Evolutionary conservation across 2,797 vertebrate genomes (phyloP).

Genomic region (Euthynnus affinis): DNA sequence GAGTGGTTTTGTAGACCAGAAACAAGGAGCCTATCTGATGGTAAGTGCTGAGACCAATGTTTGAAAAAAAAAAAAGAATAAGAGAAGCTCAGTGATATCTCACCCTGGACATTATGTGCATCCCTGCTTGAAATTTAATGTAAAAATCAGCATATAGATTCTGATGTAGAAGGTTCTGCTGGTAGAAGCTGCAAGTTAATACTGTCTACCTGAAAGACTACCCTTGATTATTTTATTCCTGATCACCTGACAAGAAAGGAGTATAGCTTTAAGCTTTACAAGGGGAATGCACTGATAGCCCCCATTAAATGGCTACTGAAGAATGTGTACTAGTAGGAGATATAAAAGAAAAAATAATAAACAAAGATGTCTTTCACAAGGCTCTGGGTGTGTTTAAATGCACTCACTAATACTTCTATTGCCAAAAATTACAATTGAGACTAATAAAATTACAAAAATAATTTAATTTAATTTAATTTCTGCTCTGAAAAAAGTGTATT

Average conservation of each 20-base stretch:
- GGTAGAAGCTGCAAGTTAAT: background rate
- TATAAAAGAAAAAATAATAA: background rate
- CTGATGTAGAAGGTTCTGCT: background rate
- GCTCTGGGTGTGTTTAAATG: background rate
- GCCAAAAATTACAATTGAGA: constrained; percentile 8
- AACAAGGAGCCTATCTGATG: constrained; percentile 29
- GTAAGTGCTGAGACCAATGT: constrained; percentile 40
- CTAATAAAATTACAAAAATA: constrained; percentile 10
- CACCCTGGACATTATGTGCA: background rate
- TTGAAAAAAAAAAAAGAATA: constrained; percentile 28
- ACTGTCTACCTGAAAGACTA: background rate
- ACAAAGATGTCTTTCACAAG: background rate
- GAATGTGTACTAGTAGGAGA: background rate
- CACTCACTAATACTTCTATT: constrained; percentile 16
- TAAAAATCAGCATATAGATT: constrained; percentile 21
- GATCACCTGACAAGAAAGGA: background rate
- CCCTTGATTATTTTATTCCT: constrained; percentile 14
- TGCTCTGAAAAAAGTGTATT: background rate
- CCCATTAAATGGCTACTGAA: background rate
- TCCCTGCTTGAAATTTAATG: background rate
- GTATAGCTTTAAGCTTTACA: background rate
- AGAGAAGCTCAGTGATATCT: constrained; percentile 27
- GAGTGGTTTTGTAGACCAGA: constrained; percentile 33
- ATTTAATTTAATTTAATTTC: constrained; percentile 17
- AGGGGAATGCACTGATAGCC: background rate